Base-by-base conservation (phyloP, 1,140 invertebrate species). In the Arion vulgaris region DNA sequence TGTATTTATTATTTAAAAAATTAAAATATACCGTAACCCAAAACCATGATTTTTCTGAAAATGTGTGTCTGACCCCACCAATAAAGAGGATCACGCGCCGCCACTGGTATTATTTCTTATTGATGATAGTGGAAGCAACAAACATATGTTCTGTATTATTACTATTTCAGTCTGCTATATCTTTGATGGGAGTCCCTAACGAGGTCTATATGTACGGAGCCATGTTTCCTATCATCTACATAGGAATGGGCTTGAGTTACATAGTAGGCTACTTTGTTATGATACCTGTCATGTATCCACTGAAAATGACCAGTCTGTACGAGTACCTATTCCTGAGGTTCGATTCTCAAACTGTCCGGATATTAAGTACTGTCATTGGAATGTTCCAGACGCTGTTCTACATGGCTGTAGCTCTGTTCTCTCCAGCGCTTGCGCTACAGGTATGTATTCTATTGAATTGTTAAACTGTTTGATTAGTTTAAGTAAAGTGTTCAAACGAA, bases 331-430 rank as follows among this genome's bases (percentile, higher is more conserved):
- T 97, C 51, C 82, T 86, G 45, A 69, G 90, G 36, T 91, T 87
- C 79, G 73, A 84, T 0, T 86, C 85, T 26, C 86, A 85, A 81
- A 79, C 84, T 32, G 85, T 89, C 1, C 84, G 88, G 72, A 66
- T 87, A 19, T 36, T 45, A 0, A 87, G 84, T 32, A 85, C 82
- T n/a, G 13, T 80, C 17, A 80, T 87, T 32, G 90, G 88, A 38
- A 90, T 90, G 83, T 36, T 90, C 9, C 89, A 91, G 75, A 90
- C 85, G 82, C 93, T 96, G 84, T 92, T 97, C 62, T 98, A 98
- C 90, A 97, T 97, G 39, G 96, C 96, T 4, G 96, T 98, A 7
- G 96, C 97, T 11, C 95, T 98, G 5, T 96, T 97, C 89, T 96
- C 97, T 7, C 97, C 97, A 23, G 96, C 97, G 23, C 93, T 98